Evolutionary conservation across 1,140 invertebrate species (phyloP).

Genomic region (Drosophila santomea): DNA sequence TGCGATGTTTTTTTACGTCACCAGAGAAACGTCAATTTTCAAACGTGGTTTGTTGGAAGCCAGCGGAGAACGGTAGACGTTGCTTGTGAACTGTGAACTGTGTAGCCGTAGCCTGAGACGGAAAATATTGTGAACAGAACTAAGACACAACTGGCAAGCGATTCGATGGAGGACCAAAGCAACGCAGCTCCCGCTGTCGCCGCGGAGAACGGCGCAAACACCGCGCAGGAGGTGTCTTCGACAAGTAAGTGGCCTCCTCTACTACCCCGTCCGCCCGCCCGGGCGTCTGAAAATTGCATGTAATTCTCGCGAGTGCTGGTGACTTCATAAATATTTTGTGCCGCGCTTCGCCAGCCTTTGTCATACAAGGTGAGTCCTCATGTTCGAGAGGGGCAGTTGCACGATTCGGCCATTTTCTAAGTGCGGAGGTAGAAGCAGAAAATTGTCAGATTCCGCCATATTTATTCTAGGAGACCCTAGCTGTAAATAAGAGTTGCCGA

Average conservation of each 20-base stretch:
- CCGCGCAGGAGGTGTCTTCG: constrained; percentile 82
- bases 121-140: constrained; percentile 58
- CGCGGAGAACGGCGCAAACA: constrained; percentile 69
- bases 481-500: constrained; percentile 77
- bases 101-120: constrained; percentile 9
- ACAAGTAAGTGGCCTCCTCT: constrained; percentile 73
- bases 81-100: constrained; percentile 72
- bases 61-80: constrained; percentile 74
- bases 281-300: constrained; percentile 31
- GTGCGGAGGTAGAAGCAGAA: constrained; percentile 60
- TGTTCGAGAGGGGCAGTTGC: constrained; percentile 2
- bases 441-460: constrained; percentile 77
- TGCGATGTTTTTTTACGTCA: not conserved
- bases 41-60: constrained; percentile 81
- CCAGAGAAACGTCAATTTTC: not conserved
- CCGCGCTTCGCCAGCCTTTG: constrained; percentile 26
- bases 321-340: constrained; percentile 24
- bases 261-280: constrained; percentile 6
- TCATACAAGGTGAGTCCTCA: not conserved
- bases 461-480: constrained; percentile 66
- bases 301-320: not conserved
- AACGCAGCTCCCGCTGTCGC: constrained; percentile 76
- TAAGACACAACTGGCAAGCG: constrained; percentile 73
- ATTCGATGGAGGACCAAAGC: constrained; percentile 83
- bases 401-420: constrained; percentile 63